Conservation (phyloP, 2,888 invertebrate species). For the Glomeris marginata region DNA sequence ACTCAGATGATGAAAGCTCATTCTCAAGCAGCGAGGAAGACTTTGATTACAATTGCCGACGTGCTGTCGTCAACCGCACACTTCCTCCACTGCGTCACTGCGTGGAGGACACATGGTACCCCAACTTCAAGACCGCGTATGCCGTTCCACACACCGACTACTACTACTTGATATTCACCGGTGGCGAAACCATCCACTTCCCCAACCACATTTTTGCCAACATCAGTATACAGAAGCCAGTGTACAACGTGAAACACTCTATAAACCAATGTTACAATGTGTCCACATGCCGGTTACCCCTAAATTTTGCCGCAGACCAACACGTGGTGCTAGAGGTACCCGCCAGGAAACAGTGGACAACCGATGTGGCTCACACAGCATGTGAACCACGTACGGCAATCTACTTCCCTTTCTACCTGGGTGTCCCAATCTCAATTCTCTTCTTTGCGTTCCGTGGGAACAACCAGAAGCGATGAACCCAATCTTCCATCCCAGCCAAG, state of each 20-base stretch:
- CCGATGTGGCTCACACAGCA: constrained; percentile 53
- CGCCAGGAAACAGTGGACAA: constrained; percentile 54
- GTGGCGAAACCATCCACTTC: constrained; percentile 50
- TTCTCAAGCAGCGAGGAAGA: constrained; percentile 68
- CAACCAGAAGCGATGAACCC: no score
- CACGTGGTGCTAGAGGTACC: constrained; percentile 38
- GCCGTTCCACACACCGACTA: constrained; percentile 60
- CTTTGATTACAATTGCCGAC: constrained; percentile 49
- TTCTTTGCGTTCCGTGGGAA: constrained; percentile 44
- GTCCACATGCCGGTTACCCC: constrained; percentile 46
- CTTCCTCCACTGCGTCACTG: constrained; percentile 48
- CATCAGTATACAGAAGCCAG: constrained; percentile 52
- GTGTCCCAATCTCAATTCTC: constrained; percentile 54
- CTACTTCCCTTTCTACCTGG: constrained; percentile 49
- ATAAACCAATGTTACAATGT: constrained; percentile 47
- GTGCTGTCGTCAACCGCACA: constrained; percentile 47
- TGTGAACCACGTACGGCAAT: constrained; percentile 57
- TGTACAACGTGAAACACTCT: constrained; percentile 49
- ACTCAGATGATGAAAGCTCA: constrained; percentile 43
- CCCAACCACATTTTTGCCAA: constrained; percentile 49
- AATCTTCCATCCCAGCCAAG: no score
- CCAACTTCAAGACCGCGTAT: constrained; percentile 21
- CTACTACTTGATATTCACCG: constrained; percentile 69
- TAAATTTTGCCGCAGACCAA: constrained; percentile 52
- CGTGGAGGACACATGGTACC: constrained; percentile 17